Conservation (phyloP, 2,888 invertebrate genomes). For the Perdita meconis region DNA sequence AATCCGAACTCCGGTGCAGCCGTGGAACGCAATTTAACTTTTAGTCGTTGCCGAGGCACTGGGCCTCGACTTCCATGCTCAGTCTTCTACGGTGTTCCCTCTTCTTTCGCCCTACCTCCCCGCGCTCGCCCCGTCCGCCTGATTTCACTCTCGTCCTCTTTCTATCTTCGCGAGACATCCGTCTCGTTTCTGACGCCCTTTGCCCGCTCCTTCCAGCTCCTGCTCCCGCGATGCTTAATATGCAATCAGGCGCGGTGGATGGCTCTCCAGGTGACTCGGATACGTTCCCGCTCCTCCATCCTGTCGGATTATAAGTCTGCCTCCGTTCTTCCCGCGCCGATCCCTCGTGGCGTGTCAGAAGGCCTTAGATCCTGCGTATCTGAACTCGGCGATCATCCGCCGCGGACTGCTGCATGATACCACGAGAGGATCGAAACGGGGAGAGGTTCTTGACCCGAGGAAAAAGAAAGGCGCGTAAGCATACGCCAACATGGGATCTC, state of each 20-base stretch:
- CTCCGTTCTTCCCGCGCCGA: slow-evolving; percentile 38
- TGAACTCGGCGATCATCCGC: background rate
- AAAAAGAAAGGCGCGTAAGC: background rate
- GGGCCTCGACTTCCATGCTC: slow-evolving; percentile 47
- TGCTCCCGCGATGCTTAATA: slow-evolving; percentile 77
- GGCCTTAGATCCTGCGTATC: background rate
- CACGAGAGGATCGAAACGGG: background rate
- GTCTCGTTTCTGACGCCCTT: slow-evolving; percentile 26
- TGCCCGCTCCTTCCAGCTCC: slow-evolving; percentile 21
- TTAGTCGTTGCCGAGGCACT: slow-evolving; percentile 78
- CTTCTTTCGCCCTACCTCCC: slow-evolving; percentile 39
- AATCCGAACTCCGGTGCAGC: slow-evolving; percentile 78
- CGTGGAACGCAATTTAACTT: slow-evolving; percentile 82
- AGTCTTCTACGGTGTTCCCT: slow-evolving; percentile 33
- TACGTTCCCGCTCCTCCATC: slow-evolving; percentile 38
- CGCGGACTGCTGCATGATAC: background rate
- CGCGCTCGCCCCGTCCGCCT: background rate
- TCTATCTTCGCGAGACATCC: slow-evolving; percentile 34
- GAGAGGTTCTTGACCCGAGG: background rate
- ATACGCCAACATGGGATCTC: background rate
- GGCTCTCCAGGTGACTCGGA: slow-evolving; percentile 69
- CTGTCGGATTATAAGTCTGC: slow-evolving; percentile 62
- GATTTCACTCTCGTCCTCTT: slow-evolving; percentile 27
- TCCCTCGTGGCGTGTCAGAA: background rate
- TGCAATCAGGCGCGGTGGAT: slow-evolving; percentile 76